Evolutionary conservation across 2,113 vertebrate species (phyloP), one percentile per base, ranked within the genome.

Genomic region (Zosterops borbonicus): DNA sequence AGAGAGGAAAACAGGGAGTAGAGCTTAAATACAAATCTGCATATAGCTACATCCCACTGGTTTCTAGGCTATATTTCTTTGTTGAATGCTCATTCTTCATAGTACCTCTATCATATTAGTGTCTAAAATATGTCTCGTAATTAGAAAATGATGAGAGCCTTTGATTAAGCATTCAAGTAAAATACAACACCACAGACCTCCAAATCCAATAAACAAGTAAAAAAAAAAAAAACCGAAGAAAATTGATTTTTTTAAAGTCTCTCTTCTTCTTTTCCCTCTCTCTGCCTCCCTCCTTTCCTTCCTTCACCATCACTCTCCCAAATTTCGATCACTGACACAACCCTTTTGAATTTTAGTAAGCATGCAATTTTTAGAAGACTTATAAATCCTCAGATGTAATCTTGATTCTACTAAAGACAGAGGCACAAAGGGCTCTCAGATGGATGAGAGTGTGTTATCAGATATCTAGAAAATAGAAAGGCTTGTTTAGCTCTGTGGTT

Each of bases 201-300:
- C 25, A 42, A 88, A 73, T 29, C 2, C 9, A 92, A 39, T 39
- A 63, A 87, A 80, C 7, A 52, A 60, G 11, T 12, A 20, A 55
- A 31, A n/a, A 28, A 14, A 11, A 4, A 8, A 19, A 17, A 11
- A 23, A 21, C 5, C 18, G 29, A 59, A 59, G 46, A 31, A 67
- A 89, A 79, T 3, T 0, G 0, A 17, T n/a, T 37, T 73, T 50
- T 83, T 58, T 6, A 6, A 9, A 53, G 9, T 91, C 17, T 50
- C 9, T 39, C 21, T 83, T 75, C 33, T 4, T 59, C 18, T 28
- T 21, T 73, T 53, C 14, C 5, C 9, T 23, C 24, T 46, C 24
- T 11, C 10, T 17, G 4, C 12, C 8, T 28, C 22, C 14, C 2
- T 50, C 7, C 5, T 49, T 91, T 39, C 6, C 16, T 63, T 37